Evolutionary conservation across 2,113 vertebrate species (phyloP), one percentile per base, ranked within the genome.

Genomic region (Chascanopsetta lugubris): DNA sequence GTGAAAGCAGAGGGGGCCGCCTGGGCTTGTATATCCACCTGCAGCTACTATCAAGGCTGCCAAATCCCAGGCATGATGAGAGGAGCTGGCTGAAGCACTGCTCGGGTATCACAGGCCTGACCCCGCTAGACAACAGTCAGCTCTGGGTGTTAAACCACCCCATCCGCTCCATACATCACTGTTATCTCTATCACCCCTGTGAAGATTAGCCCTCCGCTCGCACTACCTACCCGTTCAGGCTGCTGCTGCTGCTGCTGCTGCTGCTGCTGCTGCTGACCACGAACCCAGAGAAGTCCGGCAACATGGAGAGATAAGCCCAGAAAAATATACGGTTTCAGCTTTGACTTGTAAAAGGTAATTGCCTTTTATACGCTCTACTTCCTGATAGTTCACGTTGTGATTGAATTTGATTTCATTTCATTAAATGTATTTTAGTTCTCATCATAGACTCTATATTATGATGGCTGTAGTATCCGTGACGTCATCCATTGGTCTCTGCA

Each of bases 131-230:
- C 84, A 89, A 89, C 82, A 83, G 77, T 74, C 80, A 70, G 85
- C 83, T 81, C 79, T 60, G 67, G 76, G 76, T 88, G 89, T 85
- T 90, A 88, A 87, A 83, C 78, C 82, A 80, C 55, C 69, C 65
- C 61, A 60, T 75, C 75, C 51, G 55, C 74, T 63, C 83, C 78
- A 90, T 90, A 84, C 72, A 90, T 89, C 91, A 91, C 77, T 80
- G 81, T 85, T 90, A 91, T 90, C 85, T 82, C 83, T 51, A 84
- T 84, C 83, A 85, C 83, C 75, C 67, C 67, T 47, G 56, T 76
- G 72, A 85, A 90, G 88, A 91, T 89, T 85, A 90, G 75, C 72
- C 72, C 73, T 79, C 69, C 78, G 66, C 73, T 50, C 15, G 11
- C 50, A 21, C 69, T 77, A 56, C 78, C 70, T 74, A 59, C 82